Conservation (phyloP, 2,797 vertebrate genomes). For the Dromococcyx pavoninus region DNA sequence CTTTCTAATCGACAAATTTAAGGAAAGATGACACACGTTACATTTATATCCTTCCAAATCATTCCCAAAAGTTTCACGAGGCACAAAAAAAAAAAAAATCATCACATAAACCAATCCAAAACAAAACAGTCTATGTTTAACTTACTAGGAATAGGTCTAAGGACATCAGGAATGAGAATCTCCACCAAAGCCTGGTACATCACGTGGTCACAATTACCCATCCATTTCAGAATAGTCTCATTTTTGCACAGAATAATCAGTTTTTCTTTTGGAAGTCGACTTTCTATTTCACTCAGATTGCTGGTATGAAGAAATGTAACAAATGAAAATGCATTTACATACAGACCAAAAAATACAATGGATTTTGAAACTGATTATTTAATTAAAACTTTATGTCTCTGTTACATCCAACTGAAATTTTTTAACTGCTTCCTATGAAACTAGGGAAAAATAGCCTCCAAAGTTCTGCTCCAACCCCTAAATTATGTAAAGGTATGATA, state of each 20-base stretch:
- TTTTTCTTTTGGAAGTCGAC: conserved; percentile 83
- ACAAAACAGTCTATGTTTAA: conserved; percentile 51
- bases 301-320: conserved; percentile 76
- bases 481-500: conserved; percentile 21
- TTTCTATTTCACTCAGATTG: conserved; percentile 83
- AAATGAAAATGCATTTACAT: conserved; percentile 73
- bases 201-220: conserved; percentile 85
- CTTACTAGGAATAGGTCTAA: conserved; percentile 89
- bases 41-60: background rate
- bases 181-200: conserved; percentile 88
- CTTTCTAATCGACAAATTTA: conserved; percentile 26
- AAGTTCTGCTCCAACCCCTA: background rate
- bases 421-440: conserved; percentile 35
- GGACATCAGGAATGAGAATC: conserved; percentile 87
- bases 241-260: conserved; percentile 84
- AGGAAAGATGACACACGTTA: background rate
- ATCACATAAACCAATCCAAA: conserved; percentile 23
- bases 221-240: conserved; percentile 86
- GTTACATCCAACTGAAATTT: conserved; percentile 43
- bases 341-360: conserved; percentile 72
- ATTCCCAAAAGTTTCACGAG: conserved; percentile 48
- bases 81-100: conserved; percentile 38
- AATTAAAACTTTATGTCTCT: conserved; percentile 70
- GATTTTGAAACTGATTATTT: conserved; percentile 72
- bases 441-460: conserved; percentile 8